Conservation (phyloP, 2,888 invertebrate species). For the Oscheius sp. region DNA sequence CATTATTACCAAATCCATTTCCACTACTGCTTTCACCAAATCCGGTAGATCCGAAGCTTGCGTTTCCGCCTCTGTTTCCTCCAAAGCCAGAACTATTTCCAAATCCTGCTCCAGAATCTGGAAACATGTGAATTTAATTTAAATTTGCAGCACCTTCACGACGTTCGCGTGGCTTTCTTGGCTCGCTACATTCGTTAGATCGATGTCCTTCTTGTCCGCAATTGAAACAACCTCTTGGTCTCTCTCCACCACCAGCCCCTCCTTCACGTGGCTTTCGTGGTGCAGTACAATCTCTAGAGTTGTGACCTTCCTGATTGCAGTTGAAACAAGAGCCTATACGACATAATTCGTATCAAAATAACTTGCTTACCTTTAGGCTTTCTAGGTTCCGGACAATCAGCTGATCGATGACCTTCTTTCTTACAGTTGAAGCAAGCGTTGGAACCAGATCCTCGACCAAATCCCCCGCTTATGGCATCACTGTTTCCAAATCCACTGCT, state of each 20-base stretch:
- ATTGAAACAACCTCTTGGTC: constrained; percentile 46
- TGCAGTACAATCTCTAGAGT: constrained; percentile 32
- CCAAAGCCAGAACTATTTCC: background rate
- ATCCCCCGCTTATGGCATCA: constrained; percentile 10
- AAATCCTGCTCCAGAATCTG: too few species aligned
- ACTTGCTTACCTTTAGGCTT: background rate
- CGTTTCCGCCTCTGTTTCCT: background rate
- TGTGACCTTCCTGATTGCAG: constrained; percentile 35
- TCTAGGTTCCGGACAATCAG: constrained; percentile 39
- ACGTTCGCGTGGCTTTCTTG: constrained; percentile 30
- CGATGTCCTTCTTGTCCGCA: constrained; percentile 48
- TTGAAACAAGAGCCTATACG: constrained; percentile 35
- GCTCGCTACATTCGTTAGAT: constrained; percentile 40
- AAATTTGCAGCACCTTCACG: background rate
- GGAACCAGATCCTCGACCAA: constrained; percentile 8
- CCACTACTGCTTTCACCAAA: too few species aligned
- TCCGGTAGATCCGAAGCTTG: too few species aligned
- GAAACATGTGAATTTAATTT: background rate
- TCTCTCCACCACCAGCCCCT: constrained; percentile 15
- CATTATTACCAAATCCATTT: background rate
- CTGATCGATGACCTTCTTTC: constrained; percentile 45
- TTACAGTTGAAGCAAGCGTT: constrained; percentile 48
- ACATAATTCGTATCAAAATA: too few species aligned
- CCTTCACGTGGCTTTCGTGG: constrained; percentile 34
- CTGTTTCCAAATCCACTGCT: constrained; percentile 30